phyloP scores from a whole-genome alignment of 1,140 invertebrate species.

The Lineus longissimus region DNA sequence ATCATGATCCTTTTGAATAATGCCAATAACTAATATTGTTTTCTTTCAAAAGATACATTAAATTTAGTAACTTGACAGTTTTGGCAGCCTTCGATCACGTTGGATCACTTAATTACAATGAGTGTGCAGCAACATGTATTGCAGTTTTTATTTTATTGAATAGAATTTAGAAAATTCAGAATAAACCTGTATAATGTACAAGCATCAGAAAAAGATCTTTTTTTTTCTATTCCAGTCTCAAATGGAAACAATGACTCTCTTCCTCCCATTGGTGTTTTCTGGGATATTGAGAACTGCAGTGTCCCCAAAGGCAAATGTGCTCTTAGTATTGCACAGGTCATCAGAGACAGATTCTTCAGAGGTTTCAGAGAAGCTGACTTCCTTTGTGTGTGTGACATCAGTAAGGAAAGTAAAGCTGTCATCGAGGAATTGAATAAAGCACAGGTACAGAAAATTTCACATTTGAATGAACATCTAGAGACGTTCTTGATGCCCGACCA shows the following conservation, averaged over 20 bases:
- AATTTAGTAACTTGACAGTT: too few species aligned
- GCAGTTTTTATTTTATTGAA: too few species aligned
- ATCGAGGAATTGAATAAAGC: conserved; percentile 83
- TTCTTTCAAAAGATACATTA: too few species aligned
- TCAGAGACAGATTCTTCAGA: conserved; percentile 70
- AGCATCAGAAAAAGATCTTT: too few species aligned
- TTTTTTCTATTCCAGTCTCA: not conserved
- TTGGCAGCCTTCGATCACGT: too few species aligned
- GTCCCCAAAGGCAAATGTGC: conserved; percentile 78
- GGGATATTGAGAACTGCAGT: conserved; percentile 89
- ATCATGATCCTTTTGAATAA: not conserved
- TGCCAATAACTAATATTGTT: too few species aligned
- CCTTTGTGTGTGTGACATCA: conserved; percentile 71
- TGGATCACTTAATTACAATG: too few species aligned
- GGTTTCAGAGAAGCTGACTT: conserved; percentile 81
- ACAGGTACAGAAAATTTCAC: conserved; percentile 61
- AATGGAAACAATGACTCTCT: conserved; percentile 28
- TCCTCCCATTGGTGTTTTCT: conserved; percentile 81
- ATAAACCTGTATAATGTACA: too few species aligned
- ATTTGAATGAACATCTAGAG: not conserved
- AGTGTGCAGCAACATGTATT: too few species aligned
- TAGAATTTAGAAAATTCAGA: too few species aligned
- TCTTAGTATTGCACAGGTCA: conserved; percentile 70
- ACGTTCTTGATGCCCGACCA: too few species aligned
- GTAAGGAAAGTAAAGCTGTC: conserved; percentile 72